Base-by-base conservation (phyloP, 2,797 vertebrate genomes). In the Cossypha caffra region DNA sequence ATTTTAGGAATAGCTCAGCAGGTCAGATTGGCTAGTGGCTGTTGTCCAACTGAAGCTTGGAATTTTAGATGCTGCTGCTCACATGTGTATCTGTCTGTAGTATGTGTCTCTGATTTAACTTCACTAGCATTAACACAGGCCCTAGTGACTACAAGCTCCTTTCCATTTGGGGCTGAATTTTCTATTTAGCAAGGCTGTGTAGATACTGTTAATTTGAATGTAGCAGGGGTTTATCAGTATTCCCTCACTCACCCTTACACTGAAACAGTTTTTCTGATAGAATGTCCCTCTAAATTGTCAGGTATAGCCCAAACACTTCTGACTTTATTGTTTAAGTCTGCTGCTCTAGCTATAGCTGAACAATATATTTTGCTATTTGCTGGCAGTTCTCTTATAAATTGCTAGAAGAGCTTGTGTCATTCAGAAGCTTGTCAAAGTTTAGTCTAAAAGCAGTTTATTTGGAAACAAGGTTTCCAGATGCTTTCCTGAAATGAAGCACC, bases 401-500 rank as follows among this genome's bases (percentile, higher is more conserved):
- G 33, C 42, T 73, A 69, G 79, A 59, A 93, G 95, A 88, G 7
- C 67, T 72, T 37, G 5, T 48, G 62, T 52, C 71, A 43, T 94
- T 95, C 88, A 91, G 82, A 96, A 95, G 45, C 37, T 72, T 83
- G 77, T 76, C 62, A 80, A 77, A 74, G 33, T 88, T 90, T 92
- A 81, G 45, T 79, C 47, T 59, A 94, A 91, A 51, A 88, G 72
- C 51, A 90, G 91, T 96, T 94, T 94, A 87, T 93, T 93, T 85
- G 59, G 33, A 77, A 94, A 93, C 17, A 87, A 73, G 45, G 31
- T 81, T 97, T 97, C 91, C 95, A 97, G 91, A 97, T 97, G 83
- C 77, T 77, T 92, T 82, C 55, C 52, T 86, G 63, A 92, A 93
- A 64, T 21, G 40, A 86, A 66, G 25, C 2, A 72, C 63, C 55